phyloP scores from a whole-genome alignment of 2,797 vertebrate species.

The Coilia nasus region DNA sequence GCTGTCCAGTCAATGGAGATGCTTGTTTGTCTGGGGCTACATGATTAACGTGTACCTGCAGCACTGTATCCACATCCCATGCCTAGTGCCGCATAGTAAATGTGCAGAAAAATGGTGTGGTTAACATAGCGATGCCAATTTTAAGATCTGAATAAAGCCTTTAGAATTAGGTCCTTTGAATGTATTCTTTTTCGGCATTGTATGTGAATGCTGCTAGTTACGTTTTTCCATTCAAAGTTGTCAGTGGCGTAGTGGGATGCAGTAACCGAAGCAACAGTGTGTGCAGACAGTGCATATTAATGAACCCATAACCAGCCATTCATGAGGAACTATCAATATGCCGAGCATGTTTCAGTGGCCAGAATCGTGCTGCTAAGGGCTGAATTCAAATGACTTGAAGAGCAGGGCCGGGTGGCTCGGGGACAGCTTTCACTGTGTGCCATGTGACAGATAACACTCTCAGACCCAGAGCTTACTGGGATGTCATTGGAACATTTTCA shows the following conservation, averaged over 20 bases:
- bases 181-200: neutral
- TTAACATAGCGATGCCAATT: neutral
- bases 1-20: neutral
- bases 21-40: slow-evolving; percentile 17
- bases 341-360: slow-evolving; percentile 55
- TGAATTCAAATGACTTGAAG: slow-evolving; percentile 60
- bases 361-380: slow-evolving; percentile 56
- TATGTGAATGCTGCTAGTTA: neutral
- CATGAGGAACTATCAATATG: slow-evolving; percentile 64
- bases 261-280: neutral
- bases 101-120: neutral
- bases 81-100: neutral
- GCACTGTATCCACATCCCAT: neutral
- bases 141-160: neutral
- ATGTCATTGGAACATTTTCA: neutral
- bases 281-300: slow-evolving; percentile 59
- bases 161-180: neutral
- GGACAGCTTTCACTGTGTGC: slow-evolving; percentile 30
- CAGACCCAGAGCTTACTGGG: neutral
- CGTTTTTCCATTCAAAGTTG: neutral
- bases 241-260: neutral
- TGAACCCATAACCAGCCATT: slow-evolving; percentile 60
- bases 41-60: neutral
- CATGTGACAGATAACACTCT: neutral
- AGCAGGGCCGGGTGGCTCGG: slow-evolving; percentile 56